Evolutionary conservation across 2,888 invertebrate species (phyloP), one percentile per base, ranked within the genome.

Genomic region (Nyleta sp.): DNA sequence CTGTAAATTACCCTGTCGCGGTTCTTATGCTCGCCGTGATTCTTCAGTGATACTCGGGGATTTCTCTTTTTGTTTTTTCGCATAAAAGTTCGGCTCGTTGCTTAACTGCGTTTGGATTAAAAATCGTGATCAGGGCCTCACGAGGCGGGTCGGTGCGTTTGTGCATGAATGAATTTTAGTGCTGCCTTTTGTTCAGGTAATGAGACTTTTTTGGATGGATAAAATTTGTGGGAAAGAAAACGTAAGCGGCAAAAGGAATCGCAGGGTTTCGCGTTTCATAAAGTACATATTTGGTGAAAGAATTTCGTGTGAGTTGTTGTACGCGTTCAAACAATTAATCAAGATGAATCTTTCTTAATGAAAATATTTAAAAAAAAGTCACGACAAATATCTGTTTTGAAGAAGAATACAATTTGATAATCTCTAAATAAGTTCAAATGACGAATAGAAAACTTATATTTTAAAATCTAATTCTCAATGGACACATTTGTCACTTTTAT

Each of bases 1-100:
- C 46, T 62, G 68, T 75, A 75, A 75, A 75, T 75, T 75, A 53
- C 48, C 31, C 62, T 57, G 67, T 67, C 67, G 67, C 74, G 59
- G 50, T 65, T 67, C 52, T 50, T 74, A 38, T 50, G 35, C 40
- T n/a, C 52, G 31, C 28, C 22, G 67, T 68, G 67, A 74, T 67
- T 74, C 60, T 20, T 38, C 44, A 62, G 52, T 68, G 74, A 75
- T 75, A 75, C 60, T 31, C 40, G 18, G 48, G n/a, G 46, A 53
- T 75, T 59, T 75, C 28, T 68, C 40, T 60, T 68, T 75, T 60
- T 60, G 33, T 59, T 65, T 62, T 70, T 59, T 57, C 31, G 20
- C 46, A 72, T 64, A 46, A 53, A 64, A 55, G 40, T 57, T 72
- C 28, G 44, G 44, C 33, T 42, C 33, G 52, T 52, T 65, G 52